Evolutionary conservation across 1,140 invertebrate species (phyloP).

Genomic region (Bombus affinis): DNA sequence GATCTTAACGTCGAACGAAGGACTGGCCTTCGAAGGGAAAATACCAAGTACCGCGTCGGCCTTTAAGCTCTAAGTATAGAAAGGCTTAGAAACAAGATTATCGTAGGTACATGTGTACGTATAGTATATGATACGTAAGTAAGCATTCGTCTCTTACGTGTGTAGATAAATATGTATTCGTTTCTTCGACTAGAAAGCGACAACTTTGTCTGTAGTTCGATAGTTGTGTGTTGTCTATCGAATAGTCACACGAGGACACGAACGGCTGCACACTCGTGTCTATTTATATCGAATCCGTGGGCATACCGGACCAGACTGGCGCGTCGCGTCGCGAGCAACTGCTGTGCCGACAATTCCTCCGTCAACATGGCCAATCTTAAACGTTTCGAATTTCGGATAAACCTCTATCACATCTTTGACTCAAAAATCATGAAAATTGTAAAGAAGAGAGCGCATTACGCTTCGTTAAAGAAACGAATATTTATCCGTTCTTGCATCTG

Average conservation of each 20-base stretch:
- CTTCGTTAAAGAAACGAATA: background rate
- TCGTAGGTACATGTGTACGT: too few species aligned
- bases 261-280: conserved; percentile 32
- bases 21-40: background rate
- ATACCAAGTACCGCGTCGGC: background rate
- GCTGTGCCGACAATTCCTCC: conserved; percentile 21
- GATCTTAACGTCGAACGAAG: background rate
- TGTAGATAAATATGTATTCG: conserved; percentile 1
- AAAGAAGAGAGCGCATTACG: background rate
- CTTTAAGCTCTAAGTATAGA: too few species aligned
- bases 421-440: background rate
- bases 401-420: background rate
- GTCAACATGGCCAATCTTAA: background rate
- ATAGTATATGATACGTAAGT: too few species aligned
- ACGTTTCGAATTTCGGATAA: background rate
- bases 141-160: too few species aligned
- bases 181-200: conserved; percentile 12
- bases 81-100: too few species aligned
- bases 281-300: conserved; percentile 69
- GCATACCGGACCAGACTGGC: conserved; percentile 67
- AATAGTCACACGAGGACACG: conserved; percentile 39
- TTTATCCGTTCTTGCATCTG: background rate
- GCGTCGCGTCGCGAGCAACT: conserved; percentile 23
- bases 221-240: conserved; percentile 16
- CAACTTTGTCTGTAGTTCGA: background rate